Evolutionary conservation across 2,113 vertebrate genomes (phyloP), one percentile per base, ranked within the genome.

Genomic region (Corythaixoides concolor): DNA sequence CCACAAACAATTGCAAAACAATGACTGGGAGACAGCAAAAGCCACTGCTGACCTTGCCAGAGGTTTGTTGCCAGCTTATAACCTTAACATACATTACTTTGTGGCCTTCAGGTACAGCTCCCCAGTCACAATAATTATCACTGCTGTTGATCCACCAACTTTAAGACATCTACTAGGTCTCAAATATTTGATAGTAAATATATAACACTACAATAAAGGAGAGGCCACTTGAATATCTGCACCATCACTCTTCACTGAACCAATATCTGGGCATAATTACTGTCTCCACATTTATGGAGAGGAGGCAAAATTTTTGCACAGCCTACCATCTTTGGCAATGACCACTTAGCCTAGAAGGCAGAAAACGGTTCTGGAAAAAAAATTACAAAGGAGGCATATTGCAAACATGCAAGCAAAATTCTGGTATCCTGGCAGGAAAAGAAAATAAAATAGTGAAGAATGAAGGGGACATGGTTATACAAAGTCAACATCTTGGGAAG

Each of bases 401-500:
- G 83, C 33, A 95, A 88, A 78, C 52, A 90, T 8, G 37, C 32
- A 94, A 94, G 88, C 67, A 93, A 75, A n/a, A 50, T 37, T 84
- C 68, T 59, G 41, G 55, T 74, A 75, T 87, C 35, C 85, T 92
- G 76, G 39, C 92, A 96, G 64, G 26, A 81, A 90, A 58, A 89
- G 70, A 76, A 76, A 92, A 91, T 53, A 89, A 91, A 83, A 93
- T 56, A 88, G 64, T 39, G 39, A 93, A 85, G 86, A 90, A 69
- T 41, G 76, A 75, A 97, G 69, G n/a, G 95, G 92, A 95, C 60
- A 20, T 4, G 12, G 88, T 73, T 87, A 92, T 90, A 86, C 62
- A 95, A 93, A 95, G 90, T 87, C 95, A 94, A 76, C 96, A 97
- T 96, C 92, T 97, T 97, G 95, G 88, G 84, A 92, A 97, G 84